These are phyloP conservation scores for Tychaedon coryphoeus DNA, from an alignment of 2,113 vertebrate species.

Conservation along the genomic window DNA sequence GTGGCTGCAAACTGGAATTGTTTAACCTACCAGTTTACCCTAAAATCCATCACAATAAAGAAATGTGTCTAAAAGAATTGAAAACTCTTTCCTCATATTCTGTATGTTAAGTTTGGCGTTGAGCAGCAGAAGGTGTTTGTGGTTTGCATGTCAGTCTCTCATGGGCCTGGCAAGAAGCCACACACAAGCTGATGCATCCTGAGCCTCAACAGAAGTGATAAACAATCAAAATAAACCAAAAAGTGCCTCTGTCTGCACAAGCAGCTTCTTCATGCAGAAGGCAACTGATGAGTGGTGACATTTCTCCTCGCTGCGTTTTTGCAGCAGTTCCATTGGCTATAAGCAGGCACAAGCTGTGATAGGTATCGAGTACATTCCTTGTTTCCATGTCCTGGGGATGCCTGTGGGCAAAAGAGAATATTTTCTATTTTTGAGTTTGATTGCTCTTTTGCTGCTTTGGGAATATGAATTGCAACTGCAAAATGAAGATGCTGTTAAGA, in stretches of 20 bases:
- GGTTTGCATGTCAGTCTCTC: slow-evolving; percentile 7
- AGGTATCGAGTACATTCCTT: background rate
- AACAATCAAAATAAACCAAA: background rate
- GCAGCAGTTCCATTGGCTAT: background rate
- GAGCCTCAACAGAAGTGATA: background rate
- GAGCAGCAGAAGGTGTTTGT: slow-evolving; percentile 33
- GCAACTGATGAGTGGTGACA: background rate
- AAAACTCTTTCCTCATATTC: background rate
- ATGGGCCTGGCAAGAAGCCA: slow-evolving; percentile 14
- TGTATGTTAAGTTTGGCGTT: background rate
- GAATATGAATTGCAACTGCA: slow-evolving; percentile 4
- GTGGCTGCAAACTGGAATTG: background rate
- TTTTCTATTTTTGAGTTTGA: slow-evolving; percentile 6
- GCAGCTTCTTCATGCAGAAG: background rate
- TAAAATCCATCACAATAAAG: background rate
- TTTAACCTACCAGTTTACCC: background rate
- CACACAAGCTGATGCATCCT: background rate
- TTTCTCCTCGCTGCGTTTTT: background rate
- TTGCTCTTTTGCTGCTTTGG: slow-evolving; percentile 16
- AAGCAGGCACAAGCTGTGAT: background rate
- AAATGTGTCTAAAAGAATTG: background rate
- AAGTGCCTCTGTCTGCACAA: background rate
- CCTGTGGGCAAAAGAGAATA: background rate
- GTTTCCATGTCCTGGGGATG: background rate
- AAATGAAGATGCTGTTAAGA: background rate